Conservation (phyloP, 2,797 vertebrate genomes). For the Urosaurus nigricauda region DNA sequence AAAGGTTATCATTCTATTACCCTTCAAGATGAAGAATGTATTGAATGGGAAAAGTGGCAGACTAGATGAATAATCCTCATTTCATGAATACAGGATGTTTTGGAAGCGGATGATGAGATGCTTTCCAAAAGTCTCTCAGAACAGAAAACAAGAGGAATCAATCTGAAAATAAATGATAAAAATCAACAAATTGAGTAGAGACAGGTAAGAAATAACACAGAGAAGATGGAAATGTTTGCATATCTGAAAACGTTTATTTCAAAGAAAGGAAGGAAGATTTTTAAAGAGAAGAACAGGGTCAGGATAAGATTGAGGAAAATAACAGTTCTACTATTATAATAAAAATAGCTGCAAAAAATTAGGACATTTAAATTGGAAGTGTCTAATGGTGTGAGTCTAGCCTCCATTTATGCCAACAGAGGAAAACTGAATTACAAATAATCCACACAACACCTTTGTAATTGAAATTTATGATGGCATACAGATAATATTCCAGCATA, state of each 20-base stretch:
- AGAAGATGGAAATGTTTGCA: constrained; percentile 13
- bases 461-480: not conserved
- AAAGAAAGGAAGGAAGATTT: constrained; percentile 1
- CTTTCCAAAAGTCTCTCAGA: not conserved
- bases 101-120: not conserved
- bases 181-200: not conserved
- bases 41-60: not conserved
- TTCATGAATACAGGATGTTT: not conserved
- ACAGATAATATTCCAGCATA: not conserved
- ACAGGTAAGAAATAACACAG: not conserved
- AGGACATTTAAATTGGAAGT: not conserved
- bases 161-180: constrained; percentile 10
- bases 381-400: not conserved
- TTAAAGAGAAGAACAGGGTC: not conserved
- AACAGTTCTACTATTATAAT: not conserved
- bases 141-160: not conserved
- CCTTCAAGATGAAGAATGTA: not conserved
- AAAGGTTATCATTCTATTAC: not conserved
- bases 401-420: not conserved
- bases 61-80: not conserved
- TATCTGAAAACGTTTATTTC: constrained; percentile 6
- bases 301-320: not conserved
- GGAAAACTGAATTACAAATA: not conserved
- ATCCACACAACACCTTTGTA: not conserved
- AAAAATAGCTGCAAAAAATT: not conserved